These are phyloP conservation scores for Mesaphorura yosii DNA, from an alignment of 1,140 invertebrate genomes.

Conservation along the genomic window DNA sequence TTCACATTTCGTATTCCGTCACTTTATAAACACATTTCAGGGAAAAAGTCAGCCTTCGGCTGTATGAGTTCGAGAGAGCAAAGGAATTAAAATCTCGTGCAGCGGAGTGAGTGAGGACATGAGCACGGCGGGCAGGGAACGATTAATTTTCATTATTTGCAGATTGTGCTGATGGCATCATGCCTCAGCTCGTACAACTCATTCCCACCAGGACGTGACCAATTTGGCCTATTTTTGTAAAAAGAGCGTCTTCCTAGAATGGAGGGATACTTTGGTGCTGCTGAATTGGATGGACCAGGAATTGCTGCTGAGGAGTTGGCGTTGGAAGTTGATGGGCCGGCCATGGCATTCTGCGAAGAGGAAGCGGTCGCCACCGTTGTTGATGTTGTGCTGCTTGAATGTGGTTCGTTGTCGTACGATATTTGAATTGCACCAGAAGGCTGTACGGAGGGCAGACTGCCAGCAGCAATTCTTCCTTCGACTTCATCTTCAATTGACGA, in stretches of 20 bases:
- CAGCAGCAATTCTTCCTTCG: no score
- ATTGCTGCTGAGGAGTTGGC: slow-evolving; percentile 8
- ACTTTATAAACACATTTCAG: no score
- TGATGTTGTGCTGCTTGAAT: slow-evolving; percentile 1
- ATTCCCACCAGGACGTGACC: slow-evolving; percentile 30
- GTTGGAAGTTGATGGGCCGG: slow-evolving; percentile 10
- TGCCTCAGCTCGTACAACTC: slow-evolving; percentile 30
- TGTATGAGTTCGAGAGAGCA: no score
- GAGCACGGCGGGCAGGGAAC: no score
- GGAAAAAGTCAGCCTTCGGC: no score
- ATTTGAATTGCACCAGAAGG: slow-evolving; percentile 21
- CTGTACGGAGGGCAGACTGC: slow-evolving; percentile 18
- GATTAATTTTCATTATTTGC: no score
- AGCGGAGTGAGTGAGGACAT: no score
- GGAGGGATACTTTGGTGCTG: no score
- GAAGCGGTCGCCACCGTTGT: slow-evolving; percentile 10
- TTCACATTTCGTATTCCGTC: no score
- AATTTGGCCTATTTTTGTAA: slow-evolving; percentile 19
- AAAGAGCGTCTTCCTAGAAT: neutral
- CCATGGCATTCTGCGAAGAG: neutral
- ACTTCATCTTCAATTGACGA: slow-evolving; percentile 20
- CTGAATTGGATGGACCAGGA: slow-evolving; percentile 7
- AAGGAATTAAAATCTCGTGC: no score
- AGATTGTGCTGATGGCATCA: slow-evolving; percentile 31
- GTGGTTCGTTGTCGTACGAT: slow-evolving; percentile 29